Evolutionary conservation across 2,797 vertebrate species (phyloP), one percentile per base, ranked within the genome.

Genomic region (Neostethus bicornis): DNA sequence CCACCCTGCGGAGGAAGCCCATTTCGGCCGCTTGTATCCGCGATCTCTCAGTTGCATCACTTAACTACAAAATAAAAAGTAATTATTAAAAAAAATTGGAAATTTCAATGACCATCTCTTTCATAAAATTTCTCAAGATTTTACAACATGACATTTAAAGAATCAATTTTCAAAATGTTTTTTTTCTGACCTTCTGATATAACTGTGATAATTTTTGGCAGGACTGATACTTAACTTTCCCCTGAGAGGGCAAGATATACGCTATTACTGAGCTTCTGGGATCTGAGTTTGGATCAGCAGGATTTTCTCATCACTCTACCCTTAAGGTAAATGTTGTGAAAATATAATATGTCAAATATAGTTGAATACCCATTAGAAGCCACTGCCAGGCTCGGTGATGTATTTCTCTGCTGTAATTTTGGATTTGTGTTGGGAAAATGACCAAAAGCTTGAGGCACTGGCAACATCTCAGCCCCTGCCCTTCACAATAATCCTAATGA

Each of bases 361-460:
- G 23, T 60, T 75, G 73, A 65, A 81, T 13, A 25, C 66, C 60
- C 26, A 58, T 39, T n/a, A 66, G 71, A 60, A 73, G 53, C 48
- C 62, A 7, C 52, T 44, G 62, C 59, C 58, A 54, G 0, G 48
- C 51, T 32, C 24, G 45, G 48, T 38, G 41, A 49, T 69, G 67
- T 61, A 46, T 42, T 42, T 48, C 64, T 51, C 23, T 44, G 35
- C 38, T 79, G 74, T 80, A 50, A 70, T 69, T 74, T 54, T 19
- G 54, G 28, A 46, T 81, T 43, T 73, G 69, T 57, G 57, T 66
- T 50, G 37, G 55, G 51, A 74, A 79, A 66, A 74, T 72, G 68
- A 61, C 61, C 51, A 75, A 85, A 79, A 49, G 75, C 85, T 87
- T n/a, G 24, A 76, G 83, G 85, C 84, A 59, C 20, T 73, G 60